A percentile compares a stretch with the other conserved stretches of the same genome.
Evolutionary conservation across 2,113 vertebrate species (phyloP).

Genomic region (Lasiurus cinereus): DNA sequence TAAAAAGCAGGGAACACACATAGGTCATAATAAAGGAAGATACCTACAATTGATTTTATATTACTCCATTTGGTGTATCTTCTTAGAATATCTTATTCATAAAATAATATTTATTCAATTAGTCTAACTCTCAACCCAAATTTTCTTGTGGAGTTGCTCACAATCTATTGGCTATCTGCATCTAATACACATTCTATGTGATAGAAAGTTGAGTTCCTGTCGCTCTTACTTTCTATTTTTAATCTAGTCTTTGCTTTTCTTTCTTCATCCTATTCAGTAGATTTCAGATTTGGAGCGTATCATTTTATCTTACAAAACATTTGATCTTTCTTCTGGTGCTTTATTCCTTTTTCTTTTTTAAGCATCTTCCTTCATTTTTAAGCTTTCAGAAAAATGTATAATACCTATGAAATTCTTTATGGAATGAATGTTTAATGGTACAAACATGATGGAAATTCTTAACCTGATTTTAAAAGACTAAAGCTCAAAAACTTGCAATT

Average conservation of each 20-base stretch:
- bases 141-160: neutral
- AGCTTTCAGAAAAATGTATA: neutral
- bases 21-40: neutral
- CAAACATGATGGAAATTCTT: neutral
- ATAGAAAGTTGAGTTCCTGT: neutral
- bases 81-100: neutral
- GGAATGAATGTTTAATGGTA: neutral
- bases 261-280: neutral
- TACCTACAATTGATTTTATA: neutral
- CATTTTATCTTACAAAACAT: neutral
- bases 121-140: conserved; percentile 22
- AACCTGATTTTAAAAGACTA: neutral
- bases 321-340: neutral
- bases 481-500: neutral
- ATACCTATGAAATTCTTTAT: neutral
- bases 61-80: neutral
- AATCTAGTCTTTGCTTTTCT: neutral
- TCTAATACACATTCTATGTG: neutral
- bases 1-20: neutral
- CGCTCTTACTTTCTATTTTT: neutral
- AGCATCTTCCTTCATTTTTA: neutral
- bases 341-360: neutral
- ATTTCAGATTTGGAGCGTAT: neutral
- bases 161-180: neutral
- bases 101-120: neutral